Evolutionary conservation across 35 echinoderm and acorn worm species (phyloP), one percentile per base, ranked within the genome.

Genomic region (Apostichopus californicus): DNA sequence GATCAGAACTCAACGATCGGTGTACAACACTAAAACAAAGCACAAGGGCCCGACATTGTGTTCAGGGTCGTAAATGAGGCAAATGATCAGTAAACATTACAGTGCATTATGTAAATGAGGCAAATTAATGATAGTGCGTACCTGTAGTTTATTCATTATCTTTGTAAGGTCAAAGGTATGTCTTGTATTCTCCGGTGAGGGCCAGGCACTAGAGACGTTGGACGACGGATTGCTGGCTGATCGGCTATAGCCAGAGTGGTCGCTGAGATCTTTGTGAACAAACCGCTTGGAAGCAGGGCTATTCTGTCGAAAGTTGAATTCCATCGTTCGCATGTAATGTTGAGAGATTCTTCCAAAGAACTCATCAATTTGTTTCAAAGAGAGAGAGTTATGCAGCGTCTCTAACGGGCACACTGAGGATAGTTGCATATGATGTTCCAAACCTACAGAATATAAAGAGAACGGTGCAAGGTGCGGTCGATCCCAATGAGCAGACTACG

Each of bases 331-430:
- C 77, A 78, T 78, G 89, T 91, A 59, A 24, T 86, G 92, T 59
- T 93, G 94, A 14, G 94, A 94, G 18, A 99, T 77, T 26, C 90
- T 92, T 17, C 92, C 90, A 52, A 99, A 87, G 89, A 99, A 99
- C 9, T 94, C 85, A 54, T 99, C 97, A 53, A 99, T 90, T 86
- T 99, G 97, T 56, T 92, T 94, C 72, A 99, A 89, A 24, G 97
- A 99, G 14, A 99, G 91, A 17, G 90, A 93, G 83, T 99, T 99
- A 78, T 99, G 97, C 4, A 99, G 83, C 22, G 97, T 99, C 70
- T 99, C 97, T 73, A 99, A 85, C 5, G 97, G 93, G 55, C 93
- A 91, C 55, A 99, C 90, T 10, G 97, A 99, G 78, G 97, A 87
- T 54, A 99, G 93, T 78, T 95, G 92, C 78, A 95, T 98, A 55